Evolutionary conservation across 1,140 invertebrate species (phyloP), one percentile per base, ranked within the genome.

Genomic region (Kradibia gibbosae): DNA sequence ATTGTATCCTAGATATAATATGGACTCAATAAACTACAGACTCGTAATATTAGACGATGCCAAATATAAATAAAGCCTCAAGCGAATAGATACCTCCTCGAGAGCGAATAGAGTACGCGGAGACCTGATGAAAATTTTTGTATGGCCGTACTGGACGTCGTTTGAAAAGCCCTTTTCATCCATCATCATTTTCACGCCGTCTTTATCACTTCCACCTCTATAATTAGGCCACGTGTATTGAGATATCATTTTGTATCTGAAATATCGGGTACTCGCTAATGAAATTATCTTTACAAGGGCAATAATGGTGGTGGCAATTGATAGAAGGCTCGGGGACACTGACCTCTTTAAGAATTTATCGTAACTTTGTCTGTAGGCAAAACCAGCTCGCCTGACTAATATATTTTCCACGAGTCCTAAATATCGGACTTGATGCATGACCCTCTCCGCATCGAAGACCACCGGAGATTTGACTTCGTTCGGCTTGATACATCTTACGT

Each of bases 401-500:
- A 99, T 96, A 92, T 99, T 99, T 91, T 99, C 98, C 45, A 99
- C 92, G 4, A 99, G 92, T 3, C 97, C 97, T 28, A 99, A 92
- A 90, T 99, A 99, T 80, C 94, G 93, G 22, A 97, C 96, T 92
- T 99, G 98, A 93, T 99, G 98, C 82, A 94, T 92, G 1, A 98
- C 96, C 87, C 97, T 92, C 85, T 94, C 92, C 84, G 94, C 91
- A 86, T 98, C 95, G 90, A 98, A 97, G 42, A 94, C 90, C 77
- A 93, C 93, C 0, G 98, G 94, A 70, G 96, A 95, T 91, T 99
- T 99, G 13, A 96, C 93, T 85, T 98, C 97, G 89, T 99, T 99
- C 17, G 98, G 98, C 89, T 99, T 99, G 83, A 98, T 95, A 88
- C 97, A 99, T 65, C 98, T 94, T n/a, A 99, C 96, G 92, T 99